Percentiles rank a stretch among this genome's conserved stretches.
These are phyloP conservation scores for Stenotaenia linearis DNA, from an alignment of 2,888 invertebrate genomes.

Conservation along the genomic window DNA sequence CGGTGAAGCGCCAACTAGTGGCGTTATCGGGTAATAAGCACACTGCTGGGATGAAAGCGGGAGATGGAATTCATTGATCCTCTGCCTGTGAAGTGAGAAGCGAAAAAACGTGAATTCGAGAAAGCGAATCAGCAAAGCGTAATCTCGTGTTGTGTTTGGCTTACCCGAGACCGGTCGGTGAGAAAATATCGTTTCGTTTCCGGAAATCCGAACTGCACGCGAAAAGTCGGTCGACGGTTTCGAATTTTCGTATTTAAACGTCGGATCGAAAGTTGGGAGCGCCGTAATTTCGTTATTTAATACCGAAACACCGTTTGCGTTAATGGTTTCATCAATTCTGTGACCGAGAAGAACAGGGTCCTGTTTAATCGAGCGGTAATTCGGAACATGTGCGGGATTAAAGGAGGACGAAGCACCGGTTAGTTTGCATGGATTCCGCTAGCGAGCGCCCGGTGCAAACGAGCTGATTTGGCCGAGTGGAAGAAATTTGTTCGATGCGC, in stretches of 20 bases:
- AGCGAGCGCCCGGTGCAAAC: background rate
- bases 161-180: background rate
- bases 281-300: no score
- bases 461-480: background rate
- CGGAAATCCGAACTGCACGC: background rate
- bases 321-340: background rate
- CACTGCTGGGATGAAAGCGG: background rate
- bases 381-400: background rate
- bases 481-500: background rate
- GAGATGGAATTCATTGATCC: slow-evolving; percentile 7
- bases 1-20: background rate
- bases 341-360: background rate
- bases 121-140: background rate
- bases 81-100: background rate
- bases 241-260: background rate
- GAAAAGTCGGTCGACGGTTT: background rate
- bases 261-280: background rate
- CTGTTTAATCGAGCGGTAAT: background rate
- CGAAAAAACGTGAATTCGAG: background rate
- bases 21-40: background rate
- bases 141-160: background rate
- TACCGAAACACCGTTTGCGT: background rate
- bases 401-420: background rate
- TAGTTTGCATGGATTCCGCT: background rate
- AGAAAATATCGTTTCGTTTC: background rate